Percentiles rank a stretch among this genome's conserved stretches.
phyloP scores from a whole-genome alignment of 2,797 vertebrate genomes.

The Catharus ustulatus region DNA sequence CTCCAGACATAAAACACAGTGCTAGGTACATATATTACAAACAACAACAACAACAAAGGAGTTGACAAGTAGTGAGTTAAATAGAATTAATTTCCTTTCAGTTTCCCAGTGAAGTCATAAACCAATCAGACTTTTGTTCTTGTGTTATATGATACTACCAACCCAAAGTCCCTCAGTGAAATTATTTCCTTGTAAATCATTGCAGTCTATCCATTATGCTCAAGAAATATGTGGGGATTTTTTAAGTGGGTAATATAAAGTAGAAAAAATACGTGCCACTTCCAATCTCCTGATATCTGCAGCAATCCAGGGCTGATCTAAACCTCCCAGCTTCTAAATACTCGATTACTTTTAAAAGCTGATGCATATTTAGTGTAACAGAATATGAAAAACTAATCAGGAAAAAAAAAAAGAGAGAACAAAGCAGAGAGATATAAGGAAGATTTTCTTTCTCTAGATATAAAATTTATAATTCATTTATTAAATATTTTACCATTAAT shows the following conservation, averaged over 20 bases:
- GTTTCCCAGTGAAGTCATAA: slow-evolving; percentile 59
- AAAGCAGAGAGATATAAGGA: background rate
- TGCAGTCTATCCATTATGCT: slow-evolving; percentile 34
- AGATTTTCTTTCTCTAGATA: background rate
- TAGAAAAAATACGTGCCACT: background rate
- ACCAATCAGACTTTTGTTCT: slow-evolving; percentile 46
- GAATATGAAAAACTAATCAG: background rate
- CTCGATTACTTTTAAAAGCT: background rate
- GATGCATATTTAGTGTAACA: background rate
- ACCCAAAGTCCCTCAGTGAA: slow-evolving; percentile 32
- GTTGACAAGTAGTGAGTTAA: slow-evolving; percentile 58
- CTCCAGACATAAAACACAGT: slow-evolving; percentile 30
- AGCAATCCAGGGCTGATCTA: background rate
- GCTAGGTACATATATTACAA: slow-evolving; percentile 40
- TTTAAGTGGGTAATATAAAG: slow-evolving; percentile 32
- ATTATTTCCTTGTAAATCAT: slow-evolving; percentile 65
- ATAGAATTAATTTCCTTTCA: slow-evolving; percentile 61
- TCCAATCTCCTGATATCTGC: background rate
- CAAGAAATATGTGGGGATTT: slow-evolving; percentile 23
- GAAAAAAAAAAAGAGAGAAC: background rate
- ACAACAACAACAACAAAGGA: slow-evolving; percentile 55
- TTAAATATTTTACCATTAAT: background rate
- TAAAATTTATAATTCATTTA: background rate
- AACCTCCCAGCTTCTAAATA: background rate
- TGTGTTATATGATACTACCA: slow-evolving; percentile 44